Evolutionary conservation across 2,888 invertebrate species (phyloP), one percentile per base, ranked within the genome.

Genomic region (Frankliniella fusca): DNA sequence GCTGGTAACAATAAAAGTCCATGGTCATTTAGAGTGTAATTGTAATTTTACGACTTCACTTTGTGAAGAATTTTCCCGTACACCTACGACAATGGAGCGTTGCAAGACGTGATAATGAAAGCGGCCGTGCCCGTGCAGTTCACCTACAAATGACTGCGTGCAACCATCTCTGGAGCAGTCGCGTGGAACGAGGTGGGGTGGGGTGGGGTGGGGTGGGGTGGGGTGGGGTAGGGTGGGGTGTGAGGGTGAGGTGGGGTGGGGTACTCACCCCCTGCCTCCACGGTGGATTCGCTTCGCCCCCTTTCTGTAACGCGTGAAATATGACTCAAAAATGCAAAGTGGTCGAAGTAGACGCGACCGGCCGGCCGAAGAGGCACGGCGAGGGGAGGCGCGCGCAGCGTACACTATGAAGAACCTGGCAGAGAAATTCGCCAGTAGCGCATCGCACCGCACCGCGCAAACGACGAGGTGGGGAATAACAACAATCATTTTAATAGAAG

Each of bases 291-390:
- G 61, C 61, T 61, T 61, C n/a, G 61, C 61, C n/a, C n/a, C 20
- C n/a, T 18, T 20, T 18, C 61, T 18, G 15, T 61, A 61, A 61
- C 61, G 61, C 61, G 61, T 61, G 61, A 61, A 61, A 61, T 61
- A 61, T 61, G 61, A 61, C 61, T 18, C 61, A 61, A 61, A 61
- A 61, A 61, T 61, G 61, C 61, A 61, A 61, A 61, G 61, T 61
- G 61, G 11, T 7, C 61, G n/a, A 61, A 61, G 61, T 61, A 11
- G 20, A 61, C 12, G 61, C 61, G 20, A 61, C 61, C 20, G 38
- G 38, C 20, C 61, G 61, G 20, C 61, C 18, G 18, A 18, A 61
- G 20, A 18, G 54, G 8, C 18, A 9, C 54, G 61, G 15, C n/a
- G 61, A 5, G 61, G 61, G 15, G 61, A n/a, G 54, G 54, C 20